Evolutionary conservation across 2,888 invertebrate genomes (phyloP), one percentile per base, ranked within the genome.

Genomic region (Sesamia inferens): DNA sequence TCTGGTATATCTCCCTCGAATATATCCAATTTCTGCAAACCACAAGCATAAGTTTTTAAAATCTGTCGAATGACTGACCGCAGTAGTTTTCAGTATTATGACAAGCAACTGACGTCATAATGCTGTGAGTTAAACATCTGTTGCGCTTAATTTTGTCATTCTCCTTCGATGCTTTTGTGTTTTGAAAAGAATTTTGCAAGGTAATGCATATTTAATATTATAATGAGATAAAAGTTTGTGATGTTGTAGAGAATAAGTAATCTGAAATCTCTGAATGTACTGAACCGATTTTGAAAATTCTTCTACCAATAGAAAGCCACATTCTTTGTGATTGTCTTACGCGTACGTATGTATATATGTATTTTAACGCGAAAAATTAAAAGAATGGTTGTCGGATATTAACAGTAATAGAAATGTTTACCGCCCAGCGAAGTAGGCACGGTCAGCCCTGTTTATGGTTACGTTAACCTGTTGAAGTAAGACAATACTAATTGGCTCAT

Each of bases 1-100:
- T 93, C 92, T 22, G 97, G 97, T 72, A 97, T 93, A 74, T 96
- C 96, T 19, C 96, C 96, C 67, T 96, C 93, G 48, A 91, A 79
- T 59, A 97, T 92, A 83, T 94, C 90, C 81, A 97, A 82, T 81
- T 91, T 93, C 97, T 97, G 96, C 65, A 94, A 83, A 78, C 19
- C 59, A 84, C 62, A 81, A 79, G 74, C 24, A 74, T 68, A 57
- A 31, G 22, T 63, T 67, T 67, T 73, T 72, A 5, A 76, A 61
- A 73, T 72, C 55, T 67, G 39, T 70, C 71, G 58, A 62, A 48
- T 70, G 59, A 69, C 22, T 77, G 55, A 71, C 73, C 73, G 51
- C 74, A 71, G 22, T 44, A 55, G 47, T 71, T 80, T 69, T 71
- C 42, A 78, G 61, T 73, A 62, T 31, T 71, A 57, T 63, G 47